Base-by-base conservation (phyloP, 2,113 vertebrate genomes). In the Laticauda colubrina region DNA sequence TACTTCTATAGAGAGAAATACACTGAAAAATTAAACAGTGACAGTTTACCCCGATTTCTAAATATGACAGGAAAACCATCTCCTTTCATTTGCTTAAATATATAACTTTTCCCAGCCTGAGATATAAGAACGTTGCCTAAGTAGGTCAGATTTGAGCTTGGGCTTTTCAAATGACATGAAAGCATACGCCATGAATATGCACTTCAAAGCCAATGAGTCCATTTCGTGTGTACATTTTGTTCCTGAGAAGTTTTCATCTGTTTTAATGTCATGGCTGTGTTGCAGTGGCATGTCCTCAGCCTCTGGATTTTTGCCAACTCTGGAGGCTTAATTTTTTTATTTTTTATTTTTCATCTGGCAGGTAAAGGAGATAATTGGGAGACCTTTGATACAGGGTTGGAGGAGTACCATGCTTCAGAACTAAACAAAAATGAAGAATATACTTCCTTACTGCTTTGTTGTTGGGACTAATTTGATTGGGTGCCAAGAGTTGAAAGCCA, bases 131-230 rank as follows among this genome's bases (percentile, higher is more conserved):
- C 95, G 92, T 96, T 90, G 95, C 97, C 96, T 97, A 98, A 98
- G 97, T 98, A 98, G 97, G 97, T 98, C 97, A 98, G 96, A 95
- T 96, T 96, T 91, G 96, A 97, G 97, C 96, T 96, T 56, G 96
- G 97, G 97, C 96, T 97, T 97, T 97, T 97, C 96, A 96, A 97
- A 96, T 96, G 97, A 96, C 97, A 97, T 97, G 97, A 97, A 97
- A 97, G 97, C 97, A 95, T 95, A 94, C 96, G 93, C 96, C 87
- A 93, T 96, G 97, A 97, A 97, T 96, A 96, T 95, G 94, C 95
- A 96, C 97, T 98, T 98, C 97, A 97, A 97, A 98, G 97, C 95
- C 96, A 96, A 51, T 21, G 97, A 95, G 96, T 93, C 96, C 95
- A 87, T 96, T 96, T 97, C 95, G 94, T 96, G 97, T 94, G 96